Percentiles rank a stretch among this genome's conserved stretches.
Conservation (phyloP, 2,797 vertebrate species). For the Siniperca undulata region DNA sequence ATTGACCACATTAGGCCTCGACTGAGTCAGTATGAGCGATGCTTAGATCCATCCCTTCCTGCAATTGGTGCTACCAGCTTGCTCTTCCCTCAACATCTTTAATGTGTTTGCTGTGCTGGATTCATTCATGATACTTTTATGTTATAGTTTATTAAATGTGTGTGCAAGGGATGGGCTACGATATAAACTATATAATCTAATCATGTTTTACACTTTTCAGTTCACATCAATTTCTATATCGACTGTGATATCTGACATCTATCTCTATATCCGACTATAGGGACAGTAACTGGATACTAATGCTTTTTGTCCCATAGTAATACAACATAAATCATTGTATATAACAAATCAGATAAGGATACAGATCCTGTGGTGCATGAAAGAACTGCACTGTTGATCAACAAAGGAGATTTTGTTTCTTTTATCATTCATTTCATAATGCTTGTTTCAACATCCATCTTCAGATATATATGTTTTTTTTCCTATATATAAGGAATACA, state of each 20-base stretch:
- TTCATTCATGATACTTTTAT: background rate
- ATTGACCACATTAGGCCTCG: conserved; percentile 65
- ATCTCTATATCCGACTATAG: background rate
- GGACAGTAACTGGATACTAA: conserved; percentile 8
- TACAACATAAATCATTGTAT: conserved; percentile 12
- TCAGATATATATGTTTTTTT: conserved; percentile 7
- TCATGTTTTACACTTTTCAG: background rate
- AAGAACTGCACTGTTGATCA: background rate
- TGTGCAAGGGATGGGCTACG: background rate
- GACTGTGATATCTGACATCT: conserved; percentile 11
- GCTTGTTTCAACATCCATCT: conserved; percentile 3
- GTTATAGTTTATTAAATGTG: background rate
- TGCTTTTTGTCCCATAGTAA: conserved; percentile 12
- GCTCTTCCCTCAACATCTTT: too few species aligned
- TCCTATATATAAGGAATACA: conserved; percentile 17
- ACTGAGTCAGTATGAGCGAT: conserved; percentile 60
- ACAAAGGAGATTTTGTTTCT: background rate
- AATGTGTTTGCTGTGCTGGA: too few species aligned
- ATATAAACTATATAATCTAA: background rate
- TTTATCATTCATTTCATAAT: conserved; percentile 14
- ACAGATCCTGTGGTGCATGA: background rate
- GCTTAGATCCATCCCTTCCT: background rate
- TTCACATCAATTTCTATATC: background rate
- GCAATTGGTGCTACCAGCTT: too few species aligned
- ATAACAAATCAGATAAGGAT: conserved; percentile 26